Evolutionary conservation across 2,113 vertebrate genomes (phyloP), one percentile per base, ranked within the genome.

Genomic region (Speoplatyrhinus poulsoni): DNA sequence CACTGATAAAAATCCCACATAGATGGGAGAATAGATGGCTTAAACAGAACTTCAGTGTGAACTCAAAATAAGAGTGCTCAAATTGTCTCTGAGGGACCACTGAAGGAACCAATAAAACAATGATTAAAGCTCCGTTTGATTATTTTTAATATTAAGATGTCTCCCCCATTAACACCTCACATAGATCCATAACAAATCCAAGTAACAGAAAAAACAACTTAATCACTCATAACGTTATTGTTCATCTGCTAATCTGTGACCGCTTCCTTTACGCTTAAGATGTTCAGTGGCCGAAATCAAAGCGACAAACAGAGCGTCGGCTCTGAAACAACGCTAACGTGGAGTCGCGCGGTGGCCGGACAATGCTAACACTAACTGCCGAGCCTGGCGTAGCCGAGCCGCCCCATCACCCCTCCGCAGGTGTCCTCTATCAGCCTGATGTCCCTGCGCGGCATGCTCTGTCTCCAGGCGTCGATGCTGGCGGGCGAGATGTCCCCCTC

Each of bases 401-500:
- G 91, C 78, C 88, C 93, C 97, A 99, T 98, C 73, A 96, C 76
- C 54, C 89, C 86, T 82, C 89, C 93, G 84, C 97, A 99, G 13
- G 96, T 93, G 64, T 93, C 93, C 82, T 99, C 97, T 62, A 98
- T 93, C 62, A 86, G 73, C 75, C 88, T 90, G 82, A 98, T 88
- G 75, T 97, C 96, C 76, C 93, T 92, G 36, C 46, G 89, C 53
- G 94, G 90, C 94, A 99, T 93, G 47, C 93, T 94, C 36, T 92
- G 85, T 76, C 92, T 95, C 97, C 97, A 99, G 50, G 82, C 58
- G 73, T 95, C 87, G 67, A 94, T 94, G 72, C 85, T 95, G 54
- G 88, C 89, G 47, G 95, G 93, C 65, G 96, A 98, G 75, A 98
- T 94, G 79, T 98, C 94, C 12, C 96, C 95, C 80, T 99, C 97